phyloP scores from a whole-genome alignment of 1,140 invertebrate species.

The Polypedilum pembai region DNA sequence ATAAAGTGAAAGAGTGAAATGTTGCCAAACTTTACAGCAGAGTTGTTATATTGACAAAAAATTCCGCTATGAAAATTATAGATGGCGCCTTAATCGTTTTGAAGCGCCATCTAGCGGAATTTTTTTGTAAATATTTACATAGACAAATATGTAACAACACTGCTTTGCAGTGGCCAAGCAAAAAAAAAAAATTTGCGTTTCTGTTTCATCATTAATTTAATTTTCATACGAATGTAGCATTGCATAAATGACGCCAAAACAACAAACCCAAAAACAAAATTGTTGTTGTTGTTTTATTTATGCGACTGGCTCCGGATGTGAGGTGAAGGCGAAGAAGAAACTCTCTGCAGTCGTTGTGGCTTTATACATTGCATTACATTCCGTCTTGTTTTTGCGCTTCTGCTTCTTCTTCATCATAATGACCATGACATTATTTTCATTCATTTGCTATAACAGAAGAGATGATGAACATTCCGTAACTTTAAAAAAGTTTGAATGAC shows the following conservation, averaged over 20 bases:
- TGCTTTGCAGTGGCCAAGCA: too few relatives aligned
- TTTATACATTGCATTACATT: neutral
- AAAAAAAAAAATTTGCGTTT: neutral
- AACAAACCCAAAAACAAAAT: too few relatives aligned
- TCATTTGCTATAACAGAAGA: neutral
- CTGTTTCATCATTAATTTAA: conserved; percentile 6
- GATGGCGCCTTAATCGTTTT: too few relatives aligned
- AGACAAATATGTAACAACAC: too few relatives aligned
- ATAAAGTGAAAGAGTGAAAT: neutral
- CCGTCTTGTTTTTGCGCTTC: neutral
- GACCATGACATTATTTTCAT: conserved; percentile 26
- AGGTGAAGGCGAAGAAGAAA: neutral
- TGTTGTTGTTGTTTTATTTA: too few relatives aligned
- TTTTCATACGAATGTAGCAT: neutral
- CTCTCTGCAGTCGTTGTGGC: neutral
- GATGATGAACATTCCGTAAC: neutral
- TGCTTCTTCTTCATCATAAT: neutral
- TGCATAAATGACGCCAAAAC: conserved; percentile 7
- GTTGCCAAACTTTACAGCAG: neutral
- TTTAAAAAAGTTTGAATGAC: neutral
- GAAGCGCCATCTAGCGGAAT: too few relatives aligned
- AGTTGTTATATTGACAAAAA: too few relatives aligned
- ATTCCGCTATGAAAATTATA: too few relatives aligned
- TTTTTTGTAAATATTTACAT: too few relatives aligned
- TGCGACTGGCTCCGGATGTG: neutral